phyloP scores from a whole-genome alignment of 2,113 vertebrate species.

The Hydrochoerus hydrochaeris region DNA sequence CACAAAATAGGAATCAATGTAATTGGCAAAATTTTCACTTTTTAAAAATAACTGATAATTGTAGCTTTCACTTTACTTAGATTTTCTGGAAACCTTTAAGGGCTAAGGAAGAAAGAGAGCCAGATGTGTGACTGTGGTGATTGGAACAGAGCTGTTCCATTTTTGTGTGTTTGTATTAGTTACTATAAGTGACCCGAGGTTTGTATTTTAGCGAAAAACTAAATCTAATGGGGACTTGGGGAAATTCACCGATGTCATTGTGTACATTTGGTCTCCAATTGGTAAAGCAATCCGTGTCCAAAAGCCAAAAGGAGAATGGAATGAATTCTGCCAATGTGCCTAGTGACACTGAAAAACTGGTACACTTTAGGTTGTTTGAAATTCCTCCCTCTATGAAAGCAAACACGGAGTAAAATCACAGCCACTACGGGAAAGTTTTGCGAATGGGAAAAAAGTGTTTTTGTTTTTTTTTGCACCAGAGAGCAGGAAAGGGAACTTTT shows the following conservation, averaged over 20 bases:
- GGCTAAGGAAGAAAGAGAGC: not conserved
- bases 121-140: not conserved
- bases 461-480: not conserved
- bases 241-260: not conserved
- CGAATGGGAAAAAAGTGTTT: not conserved
- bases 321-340: not conserved
- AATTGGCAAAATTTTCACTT: conserved; percentile 1
- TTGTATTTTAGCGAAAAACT: conserved; percentile 27
- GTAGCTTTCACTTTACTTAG: not conserved
- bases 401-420: conserved; percentile 1
- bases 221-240: not conserved
- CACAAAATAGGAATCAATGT: conserved; percentile 17
- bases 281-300: not conserved
- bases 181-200: not conserved
- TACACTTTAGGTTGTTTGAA: not conserved
- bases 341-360: not conserved
- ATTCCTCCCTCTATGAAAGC: conserved; percentile 7
- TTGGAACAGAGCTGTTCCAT: not conserved
- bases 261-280: not conserved
- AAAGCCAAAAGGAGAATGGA: not conserved
- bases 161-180: not conserved
- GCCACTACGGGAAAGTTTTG: not conserved
- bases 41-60: conserved; percentile 20
- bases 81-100: conserved; percentile 41
- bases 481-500: not conserved